These are phyloP conservation scores for Gavialis gangeticus DNA, from an alignment of 2,113 vertebrate genomes.

Conservation along the genomic window DNA sequence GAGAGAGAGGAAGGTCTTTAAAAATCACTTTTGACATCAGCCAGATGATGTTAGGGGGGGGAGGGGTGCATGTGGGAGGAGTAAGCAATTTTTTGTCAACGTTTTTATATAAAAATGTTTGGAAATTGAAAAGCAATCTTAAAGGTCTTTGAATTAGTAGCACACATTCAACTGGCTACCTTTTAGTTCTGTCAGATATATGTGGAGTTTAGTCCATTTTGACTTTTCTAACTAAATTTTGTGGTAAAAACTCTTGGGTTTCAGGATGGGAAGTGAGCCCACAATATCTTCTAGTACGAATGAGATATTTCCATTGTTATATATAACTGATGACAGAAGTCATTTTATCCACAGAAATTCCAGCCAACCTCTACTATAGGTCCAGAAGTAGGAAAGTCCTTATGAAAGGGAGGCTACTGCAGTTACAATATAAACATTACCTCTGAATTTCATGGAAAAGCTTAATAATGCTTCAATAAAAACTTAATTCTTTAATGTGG, in stretches of 20 bases:
- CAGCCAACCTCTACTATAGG: conserved; percentile 58
- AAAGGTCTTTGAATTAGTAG: conserved; percentile 69
- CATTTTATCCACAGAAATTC: conserved; percentile 40
- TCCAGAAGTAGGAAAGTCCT: not conserved
- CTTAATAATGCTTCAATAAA: conserved; percentile 39
- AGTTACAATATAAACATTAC: conserved; percentile 30
- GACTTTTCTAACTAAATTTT: conserved; percentile 75
- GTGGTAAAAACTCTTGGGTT: conserved; percentile 64
- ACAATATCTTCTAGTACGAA: conserved; percentile 19
- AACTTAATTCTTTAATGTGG: conserved; percentile 39
- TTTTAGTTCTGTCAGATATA: conserved; percentile 64
- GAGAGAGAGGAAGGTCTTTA: conserved; percentile 47
- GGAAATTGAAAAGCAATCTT: conserved; percentile 71
- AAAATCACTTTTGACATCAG: conserved; percentile 66
- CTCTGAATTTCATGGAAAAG: conserved; percentile 53
- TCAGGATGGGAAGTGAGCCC: conserved; percentile 42
- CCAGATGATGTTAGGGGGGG: conserved; percentile 13
- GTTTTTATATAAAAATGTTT: conserved; percentile 79
- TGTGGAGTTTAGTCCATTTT: conserved; percentile 70
- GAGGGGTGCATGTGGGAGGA: conserved; percentile 54
- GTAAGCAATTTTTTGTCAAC: conserved; percentile 75
- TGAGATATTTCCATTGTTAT: conserved; percentile 42
- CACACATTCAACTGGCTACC: conserved; percentile 69
- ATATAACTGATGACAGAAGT: conserved; percentile 50
- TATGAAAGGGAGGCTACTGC: conserved; percentile 32